Conservation (phyloP, 2,888 invertebrate species). For the Drosophila putrida region DNA sequence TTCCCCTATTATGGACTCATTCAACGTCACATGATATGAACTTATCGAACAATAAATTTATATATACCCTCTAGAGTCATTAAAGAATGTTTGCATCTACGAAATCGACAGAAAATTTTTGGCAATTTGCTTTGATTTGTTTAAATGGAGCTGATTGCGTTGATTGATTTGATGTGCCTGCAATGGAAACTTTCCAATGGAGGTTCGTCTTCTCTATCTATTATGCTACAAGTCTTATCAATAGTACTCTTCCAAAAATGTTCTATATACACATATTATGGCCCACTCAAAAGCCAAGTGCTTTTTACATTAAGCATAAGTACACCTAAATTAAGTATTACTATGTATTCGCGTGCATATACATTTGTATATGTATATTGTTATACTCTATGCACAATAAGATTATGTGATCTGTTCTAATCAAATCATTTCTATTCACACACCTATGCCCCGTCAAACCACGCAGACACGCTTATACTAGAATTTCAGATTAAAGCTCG, state of each 20-base stretch:
- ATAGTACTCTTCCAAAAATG: slow-evolving; percentile 10
- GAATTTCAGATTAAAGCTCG: slow-evolving; percentile 62
- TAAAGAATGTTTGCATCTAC: slow-evolving; percentile 32
- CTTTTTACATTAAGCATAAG: slow-evolving; percentile 49
- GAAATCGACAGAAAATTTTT: slow-evolving; percentile 27
- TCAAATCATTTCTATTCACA: slow-evolving; percentile 48
- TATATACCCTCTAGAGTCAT: slow-evolving; percentile 18
- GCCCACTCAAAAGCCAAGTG: slow-evolving; percentile 44
- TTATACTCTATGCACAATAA: slow-evolving; percentile 5
- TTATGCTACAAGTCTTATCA: slow-evolving; percentile 45
- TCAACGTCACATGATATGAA: slow-evolving; percentile 37
- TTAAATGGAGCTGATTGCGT: slow-evolving; percentile 69
- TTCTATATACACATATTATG: slow-evolving; percentile 14
- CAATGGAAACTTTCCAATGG: slow-evolving; percentile 66
- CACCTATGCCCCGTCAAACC: slow-evolving; percentile 60
- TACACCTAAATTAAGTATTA: slow-evolving; percentile 10
- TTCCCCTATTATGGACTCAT: not conserved
- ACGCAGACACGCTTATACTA: slow-evolving; percentile 41
- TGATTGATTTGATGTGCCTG: slow-evolving; percentile 68
- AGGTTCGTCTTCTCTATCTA: slow-evolving; percentile 17
- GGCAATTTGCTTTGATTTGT: slow-evolving; percentile 72
- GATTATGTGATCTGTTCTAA: slow-evolving; percentile 60
- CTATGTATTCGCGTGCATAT: slow-evolving; percentile 5
- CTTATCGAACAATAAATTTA: slow-evolving; percentile 38
- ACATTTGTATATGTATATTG: not conserved